phyloP scores from a whole-genome alignment of 2,113 vertebrate genomes.

The Leuciscus idus region DNA sequence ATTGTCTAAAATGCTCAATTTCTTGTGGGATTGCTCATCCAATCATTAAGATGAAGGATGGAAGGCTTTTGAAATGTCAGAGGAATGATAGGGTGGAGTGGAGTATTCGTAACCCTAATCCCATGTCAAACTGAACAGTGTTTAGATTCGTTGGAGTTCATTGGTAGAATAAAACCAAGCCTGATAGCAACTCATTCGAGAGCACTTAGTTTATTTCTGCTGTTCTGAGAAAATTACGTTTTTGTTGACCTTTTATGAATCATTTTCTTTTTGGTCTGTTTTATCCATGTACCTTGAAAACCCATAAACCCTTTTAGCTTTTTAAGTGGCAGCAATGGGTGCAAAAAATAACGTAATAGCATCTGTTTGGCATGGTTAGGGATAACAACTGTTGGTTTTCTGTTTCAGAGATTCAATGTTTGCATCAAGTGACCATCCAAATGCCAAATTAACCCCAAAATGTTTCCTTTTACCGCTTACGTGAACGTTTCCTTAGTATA shows the following conservation, averaged over 20 bases:
- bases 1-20: not conserved
- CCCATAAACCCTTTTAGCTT: not conserved
- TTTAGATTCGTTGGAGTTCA: not conserved
- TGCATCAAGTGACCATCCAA: not conserved
- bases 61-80: not conserved
- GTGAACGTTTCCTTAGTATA: not conserved
- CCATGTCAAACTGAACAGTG: not conserved
- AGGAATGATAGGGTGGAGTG: not conserved
- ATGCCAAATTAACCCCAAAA: not conserved
- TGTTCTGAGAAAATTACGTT: not conserved
- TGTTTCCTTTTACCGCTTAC: not conserved
- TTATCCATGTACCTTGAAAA: not conserved
- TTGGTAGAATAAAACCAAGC: constrained; percentile 6
- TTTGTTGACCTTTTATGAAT: not conserved
- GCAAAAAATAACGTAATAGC: not conserved
- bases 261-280: not conserved
- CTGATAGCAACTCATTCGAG: constrained; percentile 4
- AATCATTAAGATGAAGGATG: not conserved
- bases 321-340: not conserved
- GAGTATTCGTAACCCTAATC: not conserved
- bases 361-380: not conserved
- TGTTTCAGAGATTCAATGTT: not conserved
- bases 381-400: not conserved
- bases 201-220: constrained; percentile 1
- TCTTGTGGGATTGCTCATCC: not conserved